Conservation (phyloP, 1,140 invertebrate genomes). For the Nasonia longicornis region DNA sequence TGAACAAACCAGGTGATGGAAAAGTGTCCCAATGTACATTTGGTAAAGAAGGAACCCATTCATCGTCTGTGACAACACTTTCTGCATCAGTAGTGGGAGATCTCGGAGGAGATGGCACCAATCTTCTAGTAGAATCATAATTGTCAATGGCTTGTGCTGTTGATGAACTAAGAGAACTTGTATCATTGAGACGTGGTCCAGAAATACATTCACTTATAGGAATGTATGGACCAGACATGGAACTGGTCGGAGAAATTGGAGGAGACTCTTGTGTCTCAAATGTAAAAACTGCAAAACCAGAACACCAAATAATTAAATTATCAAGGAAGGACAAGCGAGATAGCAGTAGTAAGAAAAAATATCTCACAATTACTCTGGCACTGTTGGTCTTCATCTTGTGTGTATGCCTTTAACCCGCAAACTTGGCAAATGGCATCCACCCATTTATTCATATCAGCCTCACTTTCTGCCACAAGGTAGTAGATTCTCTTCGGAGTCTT, state of each 20-base stretch:
- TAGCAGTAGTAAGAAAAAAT: background rate
- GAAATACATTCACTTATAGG: conserved; percentile 91
- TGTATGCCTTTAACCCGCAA: conserved; percentile 85
- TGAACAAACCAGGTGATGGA: conserved; percentile 58
- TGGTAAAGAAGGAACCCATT: conserved; percentile 61
- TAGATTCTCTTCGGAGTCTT: conserved; percentile 90
- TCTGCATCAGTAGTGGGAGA: conserved; percentile 67
- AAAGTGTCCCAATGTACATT: conserved; percentile 73
- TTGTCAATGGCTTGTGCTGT: conserved; percentile 61
- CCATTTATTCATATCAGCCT: conserved; percentile 94
- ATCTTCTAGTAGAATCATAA: conserved; percentile 63
- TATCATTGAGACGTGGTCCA: conserved; percentile 74
- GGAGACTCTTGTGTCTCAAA: conserved; percentile 72
- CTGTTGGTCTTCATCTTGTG: conserved; percentile 77
- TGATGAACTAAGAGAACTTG: conserved; percentile 61
- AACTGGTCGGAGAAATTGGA: conserved; percentile 72
- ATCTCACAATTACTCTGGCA: conserved; percentile 59
- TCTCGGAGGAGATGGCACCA: conserved; percentile 62
- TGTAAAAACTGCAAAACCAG: conserved; percentile 60
- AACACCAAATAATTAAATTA: conserved; percentile 20
- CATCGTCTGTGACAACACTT: conserved; percentile 65
- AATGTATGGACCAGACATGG: conserved; percentile 81
- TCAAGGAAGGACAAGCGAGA: conserved; percentile 9
- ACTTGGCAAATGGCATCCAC: conserved; percentile 93
- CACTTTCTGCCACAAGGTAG: conserved; percentile 91